Percentiles rank a stretch among this genome's conserved stretches.
Evolutionary conservation across 92 coral and sea anemone genomes (phyloP).

Genomic region (Pocillopora grandis): DNA sequence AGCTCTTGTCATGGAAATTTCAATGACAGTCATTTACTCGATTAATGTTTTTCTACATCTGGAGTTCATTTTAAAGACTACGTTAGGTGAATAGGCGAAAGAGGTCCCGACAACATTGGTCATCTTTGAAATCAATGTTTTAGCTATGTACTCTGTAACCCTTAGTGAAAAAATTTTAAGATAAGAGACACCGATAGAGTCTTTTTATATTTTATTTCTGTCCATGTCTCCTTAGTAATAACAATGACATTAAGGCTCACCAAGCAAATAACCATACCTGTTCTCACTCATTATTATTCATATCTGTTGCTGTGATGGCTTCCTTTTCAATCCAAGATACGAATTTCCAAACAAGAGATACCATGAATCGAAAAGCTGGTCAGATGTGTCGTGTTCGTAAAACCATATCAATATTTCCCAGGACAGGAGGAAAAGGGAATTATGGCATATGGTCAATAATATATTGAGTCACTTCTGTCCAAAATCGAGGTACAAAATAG

Average conservation of each 20-base stretch:
- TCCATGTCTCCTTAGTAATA: neutral
- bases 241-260: slow-evolving; percentile 8
- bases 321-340: slow-evolving; percentile 1
- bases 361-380: neutral
- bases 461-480: slow-evolving; percentile 25
- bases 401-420: neutral
- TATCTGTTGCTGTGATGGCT: neutral
- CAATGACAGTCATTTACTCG: too few relatives aligned
- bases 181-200: neutral
- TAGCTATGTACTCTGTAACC: too few relatives aligned
- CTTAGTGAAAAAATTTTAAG: neutral
- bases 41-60: too few relatives aligned
- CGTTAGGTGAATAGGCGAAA: too few relatives aligned
- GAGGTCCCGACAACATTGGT: too few relatives aligned
- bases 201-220: neutral
- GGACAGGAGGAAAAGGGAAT: neutral
- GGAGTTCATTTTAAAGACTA: too few relatives aligned
- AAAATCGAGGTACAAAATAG: neutral
- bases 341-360: neutral
- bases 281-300: slow-evolving; percentile 42
- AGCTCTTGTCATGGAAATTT: too few relatives aligned
- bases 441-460: slow-evolving; percentile 7
- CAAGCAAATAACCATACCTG: slow-evolving; percentile 39
- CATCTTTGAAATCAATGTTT: too few relatives aligned
- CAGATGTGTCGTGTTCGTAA: neutral